These are phyloP conservation scores for Polylopha cassiicola DNA, from an alignment of 2,888 invertebrate species.

Conservation along the genomic window DNA sequence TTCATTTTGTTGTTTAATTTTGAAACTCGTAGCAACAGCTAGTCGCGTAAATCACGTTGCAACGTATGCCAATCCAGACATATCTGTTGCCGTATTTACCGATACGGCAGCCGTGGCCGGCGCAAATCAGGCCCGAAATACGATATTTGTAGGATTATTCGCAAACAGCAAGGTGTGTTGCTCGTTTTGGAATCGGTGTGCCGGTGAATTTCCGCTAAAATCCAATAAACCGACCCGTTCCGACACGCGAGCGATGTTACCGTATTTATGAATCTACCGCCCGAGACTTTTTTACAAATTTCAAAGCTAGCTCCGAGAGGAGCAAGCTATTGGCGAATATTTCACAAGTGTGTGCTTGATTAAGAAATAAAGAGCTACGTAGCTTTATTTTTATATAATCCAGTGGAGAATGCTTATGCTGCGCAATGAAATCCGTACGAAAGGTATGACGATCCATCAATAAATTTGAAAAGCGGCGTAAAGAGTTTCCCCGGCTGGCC, in stretches of 20 bases:
- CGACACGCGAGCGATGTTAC: conserved; percentile 36
- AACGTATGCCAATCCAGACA: conserved; percentile 47
- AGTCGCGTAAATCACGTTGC: conserved; percentile 29
- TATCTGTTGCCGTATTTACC: conserved; percentile 42
- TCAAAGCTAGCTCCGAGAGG: background rate
- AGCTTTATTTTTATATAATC: no score
- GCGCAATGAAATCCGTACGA: no score
- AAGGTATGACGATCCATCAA: conserved; percentile 1
- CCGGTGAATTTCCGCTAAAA: conserved; percentile 69
- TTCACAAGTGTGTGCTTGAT: no score
- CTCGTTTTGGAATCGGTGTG: conserved; percentile 43
- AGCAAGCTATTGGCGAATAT: conserved; percentile 1
- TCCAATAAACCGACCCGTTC: conserved; percentile 58
- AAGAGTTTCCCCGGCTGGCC: conserved; percentile 5
- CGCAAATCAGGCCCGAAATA: conserved; percentile 66
- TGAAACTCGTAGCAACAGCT: conserved; percentile 16
- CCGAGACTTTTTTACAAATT: conserved; percentile 8
- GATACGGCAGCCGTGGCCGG: conserved; percentile 29
- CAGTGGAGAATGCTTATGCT: no score
- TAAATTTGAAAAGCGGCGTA: conserved; percentile 4
- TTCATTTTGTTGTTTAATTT: conserved; percentile 20
- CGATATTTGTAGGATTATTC: conserved; percentile 62
- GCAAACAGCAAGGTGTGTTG: conserved; percentile 50
- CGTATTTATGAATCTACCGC: conserved; percentile 20
- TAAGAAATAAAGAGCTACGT: no score